These are phyloP conservation scores for Nipponia nippon DNA, from an alignment of 2,113 vertebrate genomes.

Conservation along the genomic window DNA sequence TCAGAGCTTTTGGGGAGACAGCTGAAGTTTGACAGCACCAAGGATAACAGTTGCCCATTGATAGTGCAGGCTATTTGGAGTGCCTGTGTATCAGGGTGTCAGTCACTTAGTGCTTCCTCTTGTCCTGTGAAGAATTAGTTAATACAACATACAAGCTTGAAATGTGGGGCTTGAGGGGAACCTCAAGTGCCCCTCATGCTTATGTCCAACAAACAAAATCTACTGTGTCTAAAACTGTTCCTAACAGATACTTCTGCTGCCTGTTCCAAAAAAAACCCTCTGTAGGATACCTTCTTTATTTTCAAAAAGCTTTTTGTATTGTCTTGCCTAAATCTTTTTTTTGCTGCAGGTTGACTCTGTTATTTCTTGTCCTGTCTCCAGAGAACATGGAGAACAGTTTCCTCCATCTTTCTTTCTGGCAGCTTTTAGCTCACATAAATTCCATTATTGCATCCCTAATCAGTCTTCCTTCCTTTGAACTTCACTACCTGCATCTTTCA, in stretches of 20 bases:
- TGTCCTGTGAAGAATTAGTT: background rate
- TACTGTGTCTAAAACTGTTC: background rate
- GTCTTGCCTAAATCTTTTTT: background rate
- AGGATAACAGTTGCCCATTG: background rate
- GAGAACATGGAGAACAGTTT: background rate
- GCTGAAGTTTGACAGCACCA: background rate
- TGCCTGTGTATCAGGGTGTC: background rate
- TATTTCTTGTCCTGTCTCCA: background rate
- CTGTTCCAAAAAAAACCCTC: background rate
- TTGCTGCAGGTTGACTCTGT: background rate
- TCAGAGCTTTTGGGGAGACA: background rate
- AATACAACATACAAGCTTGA: background rate
- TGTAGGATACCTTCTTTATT: background rate
- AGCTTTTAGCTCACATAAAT: background rate
- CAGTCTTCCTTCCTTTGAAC: background rate
- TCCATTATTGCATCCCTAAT: background rate
- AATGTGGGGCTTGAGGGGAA: background rate
- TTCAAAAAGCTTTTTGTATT: background rate
- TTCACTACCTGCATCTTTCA: background rate
- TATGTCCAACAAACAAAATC: background rate
- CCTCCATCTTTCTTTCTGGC: background rate
- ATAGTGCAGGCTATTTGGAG: background rate
- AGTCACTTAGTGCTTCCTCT: background rate
- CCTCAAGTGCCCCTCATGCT: background rate
- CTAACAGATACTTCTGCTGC: background rate